Percentiles rank a stretch among this genome's conserved stretches.
phyloP scores from a whole-genome alignment of 1,140 invertebrate genomes.

The Hylaeus anthracinus region DNA sequence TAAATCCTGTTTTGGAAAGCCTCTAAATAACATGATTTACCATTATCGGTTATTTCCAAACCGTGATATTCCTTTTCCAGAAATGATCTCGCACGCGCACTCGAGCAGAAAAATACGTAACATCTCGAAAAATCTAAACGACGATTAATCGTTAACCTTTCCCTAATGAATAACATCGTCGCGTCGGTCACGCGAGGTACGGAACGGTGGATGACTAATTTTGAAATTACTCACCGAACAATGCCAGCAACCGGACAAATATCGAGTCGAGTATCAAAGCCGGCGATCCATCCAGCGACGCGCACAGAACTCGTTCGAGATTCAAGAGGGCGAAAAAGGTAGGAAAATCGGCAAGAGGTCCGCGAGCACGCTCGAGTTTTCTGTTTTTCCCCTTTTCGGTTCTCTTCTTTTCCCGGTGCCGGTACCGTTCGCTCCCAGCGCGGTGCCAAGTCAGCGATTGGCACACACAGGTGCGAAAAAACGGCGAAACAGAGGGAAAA shows the following conservation, averaged over 20 bases:
- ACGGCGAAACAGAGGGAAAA: background rate
- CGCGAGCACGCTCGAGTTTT: background rate
- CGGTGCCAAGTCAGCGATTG: background rate
- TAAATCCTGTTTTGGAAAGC: too few relatives aligned
- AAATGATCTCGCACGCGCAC: too few relatives aligned
- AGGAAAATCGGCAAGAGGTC: background rate
- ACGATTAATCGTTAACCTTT: background rate
- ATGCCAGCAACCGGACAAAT: constrained; percentile 5
- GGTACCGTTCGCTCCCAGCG: background rate
- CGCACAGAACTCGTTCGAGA: constrained; percentile 5
- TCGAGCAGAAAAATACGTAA: too few relatives aligned
- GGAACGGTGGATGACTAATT: background rate
- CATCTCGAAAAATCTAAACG: background rate
- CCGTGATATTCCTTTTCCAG: too few relatives aligned
- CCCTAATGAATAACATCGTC: background rate
- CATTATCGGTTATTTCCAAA: too few relatives aligned
- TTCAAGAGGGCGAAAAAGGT: background rate
- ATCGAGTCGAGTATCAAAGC: constrained; percentile 23
- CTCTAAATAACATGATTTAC: too few relatives aligned
- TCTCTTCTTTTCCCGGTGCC: background rate
- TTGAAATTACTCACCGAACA: constrained; percentile 37
- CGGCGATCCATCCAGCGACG: constrained; percentile 24
- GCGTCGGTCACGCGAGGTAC: background rate
- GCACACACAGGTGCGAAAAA: constrained; percentile 23
- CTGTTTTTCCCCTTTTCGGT: background rate